Evolutionary conservation across 2,797 vertebrate species (phyloP), one percentile per base, ranked within the genome.

Genomic region (Silurus lanzhouensis): DNA sequence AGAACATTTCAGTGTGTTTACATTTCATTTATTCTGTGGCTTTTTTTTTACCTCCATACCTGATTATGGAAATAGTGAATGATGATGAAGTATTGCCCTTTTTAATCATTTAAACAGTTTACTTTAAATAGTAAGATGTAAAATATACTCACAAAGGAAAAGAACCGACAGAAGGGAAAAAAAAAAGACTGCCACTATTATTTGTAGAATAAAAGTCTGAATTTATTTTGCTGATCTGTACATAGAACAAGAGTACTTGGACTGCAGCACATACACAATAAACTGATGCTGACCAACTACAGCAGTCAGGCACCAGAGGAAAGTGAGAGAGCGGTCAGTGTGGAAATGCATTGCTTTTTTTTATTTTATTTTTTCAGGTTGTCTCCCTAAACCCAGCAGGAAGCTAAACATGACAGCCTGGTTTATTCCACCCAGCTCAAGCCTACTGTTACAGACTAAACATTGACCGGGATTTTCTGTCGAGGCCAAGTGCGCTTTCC

Each of bases 161-260:
- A 13, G 9, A 80, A 20, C 6, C 55, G 15, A 20, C 44, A 2
- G n/a, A 72, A 66, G 13, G 44, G 17, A 67, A 27, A 48, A 77
- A 70, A 82, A 83, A 55, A 91, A 81, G 82, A 87, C 85, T 82
- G 78, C 48, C 27, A 84, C 52, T 57, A 74, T 84, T 82, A 83
- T 85, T 83, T 88, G 93, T 95, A 95, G 95, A 96, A 96, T 96
- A 96, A 95, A 96, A 95, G 94, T 95, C 91, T 94, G 92, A 90
- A 95, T 96, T 96, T 95, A 96, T 96, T 96, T 86, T 89, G 91
- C 94, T 95, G 91, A 93, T 94, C 92, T 95, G 94, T 95, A 96
- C 95, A 96, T 95, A 94, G 92, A 95, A 95, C 94, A 95, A 92
- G 94, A 94, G 94, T 94, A 95, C 94, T 94, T 95, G 93, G 88